Conservation (phyloP, 2,797 vertebrate genomes). For the Gymnopithys bicolor region DNA sequence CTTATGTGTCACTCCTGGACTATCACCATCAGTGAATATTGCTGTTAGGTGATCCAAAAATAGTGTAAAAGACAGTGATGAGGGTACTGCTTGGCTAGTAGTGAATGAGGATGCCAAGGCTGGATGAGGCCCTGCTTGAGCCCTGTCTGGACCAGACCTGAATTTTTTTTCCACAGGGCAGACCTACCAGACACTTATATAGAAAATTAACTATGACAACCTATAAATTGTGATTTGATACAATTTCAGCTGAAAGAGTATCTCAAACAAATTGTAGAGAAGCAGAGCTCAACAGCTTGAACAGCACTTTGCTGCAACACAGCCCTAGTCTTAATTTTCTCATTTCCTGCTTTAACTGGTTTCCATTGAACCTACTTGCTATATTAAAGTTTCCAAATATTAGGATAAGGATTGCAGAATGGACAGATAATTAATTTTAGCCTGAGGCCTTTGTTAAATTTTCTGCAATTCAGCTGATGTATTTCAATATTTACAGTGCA, state of each 20-base stretch:
- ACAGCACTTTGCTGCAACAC: background rate
- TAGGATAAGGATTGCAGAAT: slow-evolving; percentile 19
- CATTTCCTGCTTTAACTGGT: background rate
- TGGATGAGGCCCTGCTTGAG: background rate
- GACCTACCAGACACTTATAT: background rate
- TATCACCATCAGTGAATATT: background rate
- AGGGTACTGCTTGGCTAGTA: background rate
- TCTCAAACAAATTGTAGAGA: background rate
- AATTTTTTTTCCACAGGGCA: background rate
- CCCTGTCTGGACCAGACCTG: background rate
- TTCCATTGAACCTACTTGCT: background rate
- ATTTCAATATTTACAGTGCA: slow-evolving; percentile 39
- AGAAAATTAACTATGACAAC: background rate
- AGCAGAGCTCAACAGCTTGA: background rate
- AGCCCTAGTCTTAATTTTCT: background rate
- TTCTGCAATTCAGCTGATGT: background rate
- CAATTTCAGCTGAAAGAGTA: background rate
- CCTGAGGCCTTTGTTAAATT: slow-evolving; percentile 15
- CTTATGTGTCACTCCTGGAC: background rate
- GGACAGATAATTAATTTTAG: slow-evolving; percentile 20
- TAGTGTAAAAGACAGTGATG: background rate
- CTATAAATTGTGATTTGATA: background rate
- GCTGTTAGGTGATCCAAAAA: background rate
- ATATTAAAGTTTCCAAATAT: slow-evolving; percentile 36
- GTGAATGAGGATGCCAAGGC: background rate